Conservation (phyloP, 2,113 vertebrate species). For the Picathartes gymnocephalus region DNA sequence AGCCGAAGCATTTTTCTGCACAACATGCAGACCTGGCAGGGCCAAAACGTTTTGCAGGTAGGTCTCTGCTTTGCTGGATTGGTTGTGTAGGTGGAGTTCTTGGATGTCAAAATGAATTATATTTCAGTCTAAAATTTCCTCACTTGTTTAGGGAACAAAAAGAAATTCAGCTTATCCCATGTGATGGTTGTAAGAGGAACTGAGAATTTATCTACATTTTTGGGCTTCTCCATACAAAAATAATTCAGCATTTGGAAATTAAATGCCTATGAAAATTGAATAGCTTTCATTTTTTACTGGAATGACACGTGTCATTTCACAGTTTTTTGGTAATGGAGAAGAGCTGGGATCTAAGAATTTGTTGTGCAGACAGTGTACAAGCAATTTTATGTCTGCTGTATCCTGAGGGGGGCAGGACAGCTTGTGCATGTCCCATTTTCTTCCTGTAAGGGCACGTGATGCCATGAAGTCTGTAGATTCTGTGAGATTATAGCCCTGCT, state of each 20-base stretch:
- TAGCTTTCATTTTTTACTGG: constrained; percentile 2
- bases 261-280: neutral
- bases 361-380: neutral
- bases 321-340: neutral
- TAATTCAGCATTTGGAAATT: neutral
- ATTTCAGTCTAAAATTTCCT: neutral
- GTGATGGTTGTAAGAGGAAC: neutral
- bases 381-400: neutral
- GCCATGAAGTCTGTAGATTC: neutral
- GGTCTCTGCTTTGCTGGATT: neutral
- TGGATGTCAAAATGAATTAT: neutral
- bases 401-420: neutral
- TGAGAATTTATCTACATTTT: neutral
- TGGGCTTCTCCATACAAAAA: neutral
- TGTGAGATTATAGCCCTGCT: neutral
- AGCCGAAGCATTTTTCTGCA: neutral
- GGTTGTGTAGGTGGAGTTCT: neutral
- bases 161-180: neutral
- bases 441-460: neutral
- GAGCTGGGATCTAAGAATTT: neutral
- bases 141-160: neutral
- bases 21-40: neutral
- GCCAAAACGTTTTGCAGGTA: neutral
- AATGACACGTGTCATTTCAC: neutral
- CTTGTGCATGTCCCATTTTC: neutral